These are phyloP conservation scores for Anser cygnoides DNA, from an alignment of 2,113 vertebrate species.

Conservation along the genomic window DNA sequence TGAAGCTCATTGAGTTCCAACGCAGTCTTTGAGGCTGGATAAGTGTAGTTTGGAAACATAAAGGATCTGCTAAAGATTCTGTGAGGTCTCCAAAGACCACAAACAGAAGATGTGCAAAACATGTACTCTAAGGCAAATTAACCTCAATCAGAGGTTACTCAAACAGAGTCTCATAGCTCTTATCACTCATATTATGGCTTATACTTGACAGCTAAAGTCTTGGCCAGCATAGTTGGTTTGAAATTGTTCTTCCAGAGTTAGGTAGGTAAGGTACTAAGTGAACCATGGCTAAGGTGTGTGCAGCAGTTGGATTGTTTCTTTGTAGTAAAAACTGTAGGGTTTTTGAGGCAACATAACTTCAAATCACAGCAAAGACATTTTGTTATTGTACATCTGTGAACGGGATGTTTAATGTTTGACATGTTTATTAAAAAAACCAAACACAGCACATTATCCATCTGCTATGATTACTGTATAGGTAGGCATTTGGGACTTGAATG, in stretches of 20 bases:
- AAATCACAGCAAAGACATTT: slow-evolving; percentile 29
- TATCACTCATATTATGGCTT: not conserved
- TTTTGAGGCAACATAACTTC: slow-evolving; percentile 8
- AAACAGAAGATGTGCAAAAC: not conserved
- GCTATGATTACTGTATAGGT: slow-evolving; percentile 53
- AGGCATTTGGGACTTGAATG: slow-evolving; percentile 34
- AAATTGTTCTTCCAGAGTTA: not conserved
- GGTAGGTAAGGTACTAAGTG: not conserved
- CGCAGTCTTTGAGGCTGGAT: not conserved
- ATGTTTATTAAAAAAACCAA: slow-evolving; percentile 55
- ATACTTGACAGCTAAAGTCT: not conserved
- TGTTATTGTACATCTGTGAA: slow-evolving; percentile 37
- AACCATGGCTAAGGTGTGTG: not conserved
- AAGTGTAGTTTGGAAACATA: not conserved
- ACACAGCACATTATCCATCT: slow-evolving; percentile 57
- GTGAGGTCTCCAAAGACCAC: not conserved
- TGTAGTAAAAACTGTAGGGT: not conserved
- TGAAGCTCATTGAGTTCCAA: not conserved
- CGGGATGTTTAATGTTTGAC: slow-evolving; percentile 45
- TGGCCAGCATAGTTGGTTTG: not conserved
- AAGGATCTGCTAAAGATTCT: not conserved
- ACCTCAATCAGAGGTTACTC: not conserved
- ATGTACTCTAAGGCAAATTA: not conserved
- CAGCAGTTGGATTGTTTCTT: not conserved
- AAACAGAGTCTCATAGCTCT: not conserved